Evolutionary conservation across 2,113 vertebrate species (phyloP).

Genomic region (Mus spicilegus): DNA sequence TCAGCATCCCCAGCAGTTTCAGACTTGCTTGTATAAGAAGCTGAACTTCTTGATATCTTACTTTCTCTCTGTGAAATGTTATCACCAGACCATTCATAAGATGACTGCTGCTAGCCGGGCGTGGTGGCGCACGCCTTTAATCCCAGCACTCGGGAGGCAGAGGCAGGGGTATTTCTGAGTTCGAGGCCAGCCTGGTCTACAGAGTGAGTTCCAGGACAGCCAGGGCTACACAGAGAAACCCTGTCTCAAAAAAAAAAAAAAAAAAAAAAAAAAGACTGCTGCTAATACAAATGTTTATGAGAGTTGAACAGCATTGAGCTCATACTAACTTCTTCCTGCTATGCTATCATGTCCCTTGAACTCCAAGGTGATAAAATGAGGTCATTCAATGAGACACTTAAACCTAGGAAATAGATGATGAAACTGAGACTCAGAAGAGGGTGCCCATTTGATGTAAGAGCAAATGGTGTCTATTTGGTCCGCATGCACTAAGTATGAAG

Average conservation of each 20-base stretch:
- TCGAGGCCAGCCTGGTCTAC: no score
- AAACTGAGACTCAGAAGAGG: not conserved
- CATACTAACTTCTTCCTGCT: not conserved
- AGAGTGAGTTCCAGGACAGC: no score
- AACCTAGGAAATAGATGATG: not conserved
- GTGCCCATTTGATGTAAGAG: not conserved
- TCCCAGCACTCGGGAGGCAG: no score
- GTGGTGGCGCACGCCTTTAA: no score
- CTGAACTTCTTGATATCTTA: not conserved
- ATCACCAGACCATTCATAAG: not conserved
- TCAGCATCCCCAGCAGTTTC: not conserved
- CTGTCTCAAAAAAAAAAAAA: no score
- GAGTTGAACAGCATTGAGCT: not conserved
- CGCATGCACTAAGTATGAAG: no score
- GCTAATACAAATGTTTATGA: not conserved
- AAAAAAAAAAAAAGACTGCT: no score
- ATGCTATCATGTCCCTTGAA: not conserved
- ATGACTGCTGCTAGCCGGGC: not conserved
- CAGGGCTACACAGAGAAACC: no score
- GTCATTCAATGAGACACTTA: not conserved
- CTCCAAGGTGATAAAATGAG: not conserved
- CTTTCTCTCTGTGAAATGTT: not conserved
- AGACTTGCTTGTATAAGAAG: not conserved
- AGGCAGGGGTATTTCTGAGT: no score
- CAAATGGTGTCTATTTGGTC: rapidly evolving